Percentiles rank a stretch among this genome's conserved stretches.
Evolutionary conservation across 2,113 vertebrate genomes (phyloP).

Genomic region (Vidua macroura): DNA sequence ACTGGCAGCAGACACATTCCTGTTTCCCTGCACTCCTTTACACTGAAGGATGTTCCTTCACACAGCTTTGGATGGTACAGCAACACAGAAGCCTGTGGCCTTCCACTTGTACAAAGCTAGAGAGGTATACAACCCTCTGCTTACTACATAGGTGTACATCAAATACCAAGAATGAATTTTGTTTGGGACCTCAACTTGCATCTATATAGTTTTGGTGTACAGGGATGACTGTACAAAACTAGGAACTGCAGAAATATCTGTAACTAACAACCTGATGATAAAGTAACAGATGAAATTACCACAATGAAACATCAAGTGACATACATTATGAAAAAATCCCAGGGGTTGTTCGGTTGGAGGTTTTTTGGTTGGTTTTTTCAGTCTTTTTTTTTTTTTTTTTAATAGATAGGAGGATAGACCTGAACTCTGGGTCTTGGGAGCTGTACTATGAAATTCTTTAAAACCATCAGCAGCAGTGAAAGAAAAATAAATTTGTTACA

Average conservation of each 20-base stretch:
- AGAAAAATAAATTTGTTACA: background rate
- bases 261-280: background rate
- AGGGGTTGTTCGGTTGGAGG: accelerated
- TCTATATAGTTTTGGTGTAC: background rate
- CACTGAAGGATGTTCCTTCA: background rate
- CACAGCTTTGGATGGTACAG: background rate
- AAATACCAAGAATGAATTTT: background rate
- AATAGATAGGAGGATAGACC: background rate
- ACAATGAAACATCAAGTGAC: background rate
- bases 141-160: background rate
- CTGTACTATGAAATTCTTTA: background rate
- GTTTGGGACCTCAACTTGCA: background rate
- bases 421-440: background rate
- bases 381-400: background rate
- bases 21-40: background rate
- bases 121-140: background rate
- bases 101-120: background rate
- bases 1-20: background rate
- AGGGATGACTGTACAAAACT: background rate
- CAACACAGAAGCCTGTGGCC: background rate
- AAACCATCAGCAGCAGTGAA: background rate
- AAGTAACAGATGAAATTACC: background rate
- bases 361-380: background rate
- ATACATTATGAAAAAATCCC: background rate
- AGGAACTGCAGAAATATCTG: background rate